A percentile compares a stretch with the other conserved stretches of the same genome.
These are phyloP conservation scores for Glaucidium brasilianum DNA, from an alignment of 2,113 vertebrate genomes.

Conservation along the genomic window DNA sequence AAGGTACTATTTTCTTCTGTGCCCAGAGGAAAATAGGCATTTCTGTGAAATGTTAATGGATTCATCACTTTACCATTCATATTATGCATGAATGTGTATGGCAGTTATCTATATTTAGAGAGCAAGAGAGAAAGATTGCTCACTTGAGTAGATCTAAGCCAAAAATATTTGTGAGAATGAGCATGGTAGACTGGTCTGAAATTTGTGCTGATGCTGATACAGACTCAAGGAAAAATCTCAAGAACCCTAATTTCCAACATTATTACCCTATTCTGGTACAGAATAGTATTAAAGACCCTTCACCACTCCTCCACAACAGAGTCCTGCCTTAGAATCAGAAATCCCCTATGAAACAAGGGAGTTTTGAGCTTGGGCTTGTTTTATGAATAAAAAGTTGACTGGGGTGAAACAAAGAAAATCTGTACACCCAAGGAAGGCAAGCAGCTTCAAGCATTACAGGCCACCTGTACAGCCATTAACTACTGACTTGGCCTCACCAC, in stretches of 20 bases:
- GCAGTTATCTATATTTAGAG: slow-evolving; percentile 42
- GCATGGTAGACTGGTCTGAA: background rate
- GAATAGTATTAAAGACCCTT: background rate
- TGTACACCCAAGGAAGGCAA: background rate
- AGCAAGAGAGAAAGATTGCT: slow-evolving; percentile 15
- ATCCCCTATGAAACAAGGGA: background rate
- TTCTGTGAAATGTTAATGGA: slow-evolving; percentile 40
- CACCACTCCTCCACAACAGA: background rate
- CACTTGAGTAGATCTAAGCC: background rate
- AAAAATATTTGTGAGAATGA: background rate
- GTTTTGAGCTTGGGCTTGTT: background rate
- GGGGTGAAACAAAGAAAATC: background rate
- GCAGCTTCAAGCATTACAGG: background rate
- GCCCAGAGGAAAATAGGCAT: background rate
- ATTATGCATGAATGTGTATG: background rate
- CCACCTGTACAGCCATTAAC: background rate
- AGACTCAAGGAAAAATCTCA: background rate
- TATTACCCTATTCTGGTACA: background rate
- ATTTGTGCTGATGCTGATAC: background rate
- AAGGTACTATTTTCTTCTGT: background rate
- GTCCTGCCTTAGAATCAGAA: background rate
- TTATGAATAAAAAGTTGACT: background rate
- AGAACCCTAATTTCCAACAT: background rate
- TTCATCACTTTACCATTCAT: slow-evolving; percentile 12
- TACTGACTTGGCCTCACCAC: background rate